Evolutionary conservation across 1,140 invertebrate genomes (phyloP).

Genomic region (Leptinotarsa defecta): DNA sequence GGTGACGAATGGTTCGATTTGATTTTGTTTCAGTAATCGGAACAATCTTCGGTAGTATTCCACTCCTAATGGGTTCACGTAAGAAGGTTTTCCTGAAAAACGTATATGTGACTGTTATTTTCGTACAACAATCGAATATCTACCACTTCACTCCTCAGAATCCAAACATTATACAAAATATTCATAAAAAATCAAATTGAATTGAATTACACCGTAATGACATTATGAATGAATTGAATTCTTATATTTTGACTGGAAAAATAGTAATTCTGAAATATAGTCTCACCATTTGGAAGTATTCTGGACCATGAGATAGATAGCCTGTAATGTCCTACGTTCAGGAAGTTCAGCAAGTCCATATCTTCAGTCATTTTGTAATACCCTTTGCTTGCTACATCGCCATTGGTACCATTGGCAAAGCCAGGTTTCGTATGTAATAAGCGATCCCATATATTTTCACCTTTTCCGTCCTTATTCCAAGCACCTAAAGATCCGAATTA

Average conservation of each 20-base stretch:
- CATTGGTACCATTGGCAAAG: slow-evolving; percentile 60
- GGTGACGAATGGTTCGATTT: slow-evolving; percentile 68
- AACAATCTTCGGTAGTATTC: slow-evolving; percentile 69
- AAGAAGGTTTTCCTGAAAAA: too few species aligned
- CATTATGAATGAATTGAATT: too few species aligned
- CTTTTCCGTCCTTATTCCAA: slow-evolving; percentile 55
- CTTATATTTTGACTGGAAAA: too few species aligned
- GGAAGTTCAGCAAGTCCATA: slow-evolving; percentile 55
- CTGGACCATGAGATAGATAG: slow-evolving; percentile 67
- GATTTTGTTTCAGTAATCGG: slow-evolving; percentile 61
- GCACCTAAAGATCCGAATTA: slow-evolving; percentile 34
- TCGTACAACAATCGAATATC: too few species aligned
- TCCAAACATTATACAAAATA: too few species aligned
- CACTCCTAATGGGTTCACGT: slow-evolving; percentile 64
- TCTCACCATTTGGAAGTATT: too few species aligned
- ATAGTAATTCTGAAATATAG: too few species aligned
- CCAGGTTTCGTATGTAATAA: slow-evolving; percentile 60
- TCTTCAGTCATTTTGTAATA: slow-evolving; percentile 64
- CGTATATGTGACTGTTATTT: too few species aligned
- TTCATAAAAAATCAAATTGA: too few species aligned
- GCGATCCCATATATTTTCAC: slow-evolving; percentile 64
- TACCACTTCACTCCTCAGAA: too few species aligned
- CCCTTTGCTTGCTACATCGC: slow-evolving; percentile 63
- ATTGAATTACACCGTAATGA: too few species aligned
- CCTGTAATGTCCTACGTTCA: slow-evolving; percentile 59